Percentiles rank a stretch among this genome's conserved stretches.
Conservation (phyloP, 2,888 invertebrate species). For the Miltochrista miniata region DNA sequence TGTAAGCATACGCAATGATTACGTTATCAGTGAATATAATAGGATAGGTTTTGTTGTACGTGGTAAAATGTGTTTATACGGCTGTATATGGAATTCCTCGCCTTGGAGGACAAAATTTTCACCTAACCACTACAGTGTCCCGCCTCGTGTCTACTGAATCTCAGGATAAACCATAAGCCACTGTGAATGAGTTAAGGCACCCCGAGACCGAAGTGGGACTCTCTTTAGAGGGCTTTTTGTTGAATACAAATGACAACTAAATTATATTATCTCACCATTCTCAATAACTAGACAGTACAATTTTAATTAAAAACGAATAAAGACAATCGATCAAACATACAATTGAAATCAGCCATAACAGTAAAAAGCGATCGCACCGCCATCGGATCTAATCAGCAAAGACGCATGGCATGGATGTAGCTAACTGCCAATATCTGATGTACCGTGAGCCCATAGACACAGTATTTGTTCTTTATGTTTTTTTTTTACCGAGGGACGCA, state of each 20-base stretch:
- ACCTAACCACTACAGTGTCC: no score
- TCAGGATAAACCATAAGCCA: no score
- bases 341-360: conserved; percentile 67
- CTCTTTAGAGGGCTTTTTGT: not conserved
- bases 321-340: conserved; percentile 42
- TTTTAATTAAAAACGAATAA: conserved; percentile 31
- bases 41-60: no score
- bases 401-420: conserved; percentile 69
- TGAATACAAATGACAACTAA: not conserved
- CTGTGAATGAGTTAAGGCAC: no score
- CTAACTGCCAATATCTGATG: conserved; percentile 82
- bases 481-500: conserved; percentile 77
- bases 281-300: not conserved
- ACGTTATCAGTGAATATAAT: no score
- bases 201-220: no score
- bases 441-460: conserved; percentile 67
- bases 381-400: conserved; percentile 68
- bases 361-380: conserved; percentile 24
- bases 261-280: not conserved
- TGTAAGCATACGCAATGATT: no score
- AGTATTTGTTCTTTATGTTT: conserved; percentile 82
- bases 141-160: no score
- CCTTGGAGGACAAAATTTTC: no score
- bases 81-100: not conserved
- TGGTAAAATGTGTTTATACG: no score